Evolutionary conservation across 2,113 vertebrate species (phyloP).

Genomic region (Epinephelus lanceolatus): DNA sequence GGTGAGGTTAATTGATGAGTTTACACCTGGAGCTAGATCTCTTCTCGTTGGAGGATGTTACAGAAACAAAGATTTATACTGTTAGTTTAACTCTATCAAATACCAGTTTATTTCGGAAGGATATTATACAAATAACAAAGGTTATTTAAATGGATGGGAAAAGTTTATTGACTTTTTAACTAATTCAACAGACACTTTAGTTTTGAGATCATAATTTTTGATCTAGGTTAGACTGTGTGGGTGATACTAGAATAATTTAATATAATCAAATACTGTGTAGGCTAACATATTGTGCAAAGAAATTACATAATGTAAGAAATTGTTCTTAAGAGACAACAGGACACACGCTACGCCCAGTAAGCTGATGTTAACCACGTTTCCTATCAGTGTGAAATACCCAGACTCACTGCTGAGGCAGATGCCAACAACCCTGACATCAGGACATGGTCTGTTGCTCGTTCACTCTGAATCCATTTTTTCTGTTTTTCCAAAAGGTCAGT

Average conservation of each 20-base stretch:
- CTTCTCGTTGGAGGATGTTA: no score
- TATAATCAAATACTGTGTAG: background rate
- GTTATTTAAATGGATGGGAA: no score
- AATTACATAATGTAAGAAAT: background rate
- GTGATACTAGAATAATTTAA: background rate
- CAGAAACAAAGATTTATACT: no score
- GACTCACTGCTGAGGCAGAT: constrained; percentile 7
- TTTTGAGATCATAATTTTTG: constrained; percentile 9
- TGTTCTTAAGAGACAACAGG: background rate
- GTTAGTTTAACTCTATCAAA: no score
- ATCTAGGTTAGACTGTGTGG: background rate
- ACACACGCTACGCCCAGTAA: background rate
- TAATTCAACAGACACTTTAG: background rate
- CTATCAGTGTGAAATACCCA: background rate
- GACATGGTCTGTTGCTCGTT: constrained; percentile 35
- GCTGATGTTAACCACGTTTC: background rate
- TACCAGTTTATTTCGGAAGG: no score
- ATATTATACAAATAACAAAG: no score
- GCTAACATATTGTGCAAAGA: background rate
- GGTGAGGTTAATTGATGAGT: no score
- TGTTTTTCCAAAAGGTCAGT: constrained; percentile 49
- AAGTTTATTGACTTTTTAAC: background rate
- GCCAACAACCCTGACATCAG: constrained; percentile 33
- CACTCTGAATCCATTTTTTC: constrained; percentile 23
- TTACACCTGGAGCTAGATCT: no score